Conservation (phyloP, 2,888 invertebrate genomes). For the Folsomia candida region DNA sequence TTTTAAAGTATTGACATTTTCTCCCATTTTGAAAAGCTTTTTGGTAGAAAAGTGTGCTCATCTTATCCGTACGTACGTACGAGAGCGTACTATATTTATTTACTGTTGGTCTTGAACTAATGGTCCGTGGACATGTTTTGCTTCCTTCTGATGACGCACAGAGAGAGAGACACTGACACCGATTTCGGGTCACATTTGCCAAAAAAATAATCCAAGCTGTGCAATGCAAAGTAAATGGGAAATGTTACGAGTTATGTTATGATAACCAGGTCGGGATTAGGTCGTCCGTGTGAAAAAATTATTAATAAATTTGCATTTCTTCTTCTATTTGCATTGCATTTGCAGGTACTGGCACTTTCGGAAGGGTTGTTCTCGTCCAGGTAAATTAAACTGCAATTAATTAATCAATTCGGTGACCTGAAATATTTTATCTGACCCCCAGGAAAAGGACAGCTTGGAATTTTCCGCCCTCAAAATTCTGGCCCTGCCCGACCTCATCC, state of each 20-base stretch:
- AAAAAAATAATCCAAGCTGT: too few species aligned
- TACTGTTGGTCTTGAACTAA: neutral
- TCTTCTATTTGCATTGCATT: constrained; percentile 3
- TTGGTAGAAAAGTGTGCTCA: too few species aligned
- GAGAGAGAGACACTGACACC: neutral
- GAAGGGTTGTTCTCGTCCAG: constrained; percentile 87
- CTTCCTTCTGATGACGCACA: neutral
- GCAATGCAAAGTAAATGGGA: too few species aligned
- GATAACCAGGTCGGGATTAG: too few species aligned
- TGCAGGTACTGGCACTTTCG: constrained; percentile 92
- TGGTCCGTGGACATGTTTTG: neutral
- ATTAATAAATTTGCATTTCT: neutral
- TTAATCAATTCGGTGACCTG: too few species aligned
- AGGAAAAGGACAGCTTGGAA: constrained; percentile 75
- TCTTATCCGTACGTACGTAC: too few species aligned
- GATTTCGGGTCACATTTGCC: neutral
- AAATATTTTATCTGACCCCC: too few species aligned
- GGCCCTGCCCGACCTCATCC: constrained; percentile 87
- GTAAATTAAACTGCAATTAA: too few species aligned
- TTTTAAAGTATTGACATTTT: too few species aligned
- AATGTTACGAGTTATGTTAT: too few species aligned
- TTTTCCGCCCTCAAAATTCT: constrained; percentile 93
- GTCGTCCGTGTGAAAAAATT: neutral
- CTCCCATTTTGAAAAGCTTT: too few species aligned
- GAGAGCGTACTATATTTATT: too few species aligned